Conservation (phyloP, 1,140 invertebrate genomes). For the Scaptomyza pallida region DNA sequence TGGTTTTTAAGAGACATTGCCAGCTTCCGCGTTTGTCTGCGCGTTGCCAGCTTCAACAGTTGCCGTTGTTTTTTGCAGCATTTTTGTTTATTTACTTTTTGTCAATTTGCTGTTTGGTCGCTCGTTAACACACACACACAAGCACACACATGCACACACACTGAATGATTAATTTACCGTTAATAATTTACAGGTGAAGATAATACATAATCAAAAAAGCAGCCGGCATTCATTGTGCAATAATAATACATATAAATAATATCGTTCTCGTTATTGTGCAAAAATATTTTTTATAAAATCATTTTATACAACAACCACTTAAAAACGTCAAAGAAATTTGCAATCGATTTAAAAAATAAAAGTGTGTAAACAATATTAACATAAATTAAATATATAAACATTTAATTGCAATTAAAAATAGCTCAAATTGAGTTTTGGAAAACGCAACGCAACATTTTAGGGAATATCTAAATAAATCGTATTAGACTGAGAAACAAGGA, state of each 20-base stretch:
- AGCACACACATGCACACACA: constrained; percentile 18
- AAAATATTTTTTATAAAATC: constrained; percentile 49
- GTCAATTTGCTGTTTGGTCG: constrained; percentile 56
- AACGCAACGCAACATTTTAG: constrained; percentile 21
- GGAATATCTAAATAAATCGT: constrained; percentile 47
- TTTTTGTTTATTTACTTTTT: constrained; percentile 80
- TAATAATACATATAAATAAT: constrained; percentile 56
- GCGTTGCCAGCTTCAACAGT: constrained; percentile 64
- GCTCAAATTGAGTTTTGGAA: constrained; percentile 23
- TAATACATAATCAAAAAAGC: constrained; percentile 35
- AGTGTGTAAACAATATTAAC: constrained; percentile 19
- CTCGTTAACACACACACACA: constrained; percentile 44
- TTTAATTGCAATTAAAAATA: not conserved
- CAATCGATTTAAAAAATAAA: constrained; percentile 1
- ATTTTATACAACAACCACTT: constrained; percentile 36
- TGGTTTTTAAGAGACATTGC: constrained; percentile 69
- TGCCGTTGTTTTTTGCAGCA: constrained; percentile 62
- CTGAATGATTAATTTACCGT: constrained; percentile 71
- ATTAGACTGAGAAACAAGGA: constrained; percentile 64
- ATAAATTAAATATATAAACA: constrained; percentile 7
- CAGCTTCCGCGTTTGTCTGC: constrained; percentile 70
- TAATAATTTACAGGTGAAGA: constrained; percentile 70
- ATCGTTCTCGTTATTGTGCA: constrained; percentile 38
- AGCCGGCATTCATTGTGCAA: constrained; percentile 63
- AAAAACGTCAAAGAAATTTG: constrained; percentile 4